These are phyloP conservation scores for Drosophila biarmipes DNA, from an alignment of 1,140 invertebrate genomes.

Conservation along the genomic window DNA sequence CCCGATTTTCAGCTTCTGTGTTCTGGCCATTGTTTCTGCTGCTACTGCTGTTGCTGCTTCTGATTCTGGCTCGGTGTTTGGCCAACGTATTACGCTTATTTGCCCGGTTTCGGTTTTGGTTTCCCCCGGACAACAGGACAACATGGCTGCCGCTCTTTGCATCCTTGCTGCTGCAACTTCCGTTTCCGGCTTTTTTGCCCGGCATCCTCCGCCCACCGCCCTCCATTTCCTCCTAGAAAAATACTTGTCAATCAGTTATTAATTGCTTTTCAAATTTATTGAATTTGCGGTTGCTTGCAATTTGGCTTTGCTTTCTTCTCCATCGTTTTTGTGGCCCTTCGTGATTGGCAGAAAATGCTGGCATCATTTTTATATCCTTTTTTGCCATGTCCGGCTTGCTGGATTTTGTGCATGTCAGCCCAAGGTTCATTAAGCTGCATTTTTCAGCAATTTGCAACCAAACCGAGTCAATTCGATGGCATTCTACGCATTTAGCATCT, in stretches of 20 bases:
- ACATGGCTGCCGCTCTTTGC: slow-evolving; percentile 28
- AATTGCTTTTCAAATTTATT: slow-evolving; percentile 83
- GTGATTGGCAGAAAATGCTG: slow-evolving; percentile 57
- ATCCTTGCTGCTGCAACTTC: slow-evolving; percentile 37
- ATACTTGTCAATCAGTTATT: slow-evolving; percentile 83
- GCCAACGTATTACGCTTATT: slow-evolving; percentile 62
- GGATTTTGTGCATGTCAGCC: slow-evolving; percentile 19
- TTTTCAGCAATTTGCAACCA: slow-evolving; percentile 47
- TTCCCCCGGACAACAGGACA: slow-evolving; percentile 26
- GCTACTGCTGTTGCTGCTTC: slow-evolving; percentile 25
- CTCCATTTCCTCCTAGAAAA: slow-evolving; percentile 68
- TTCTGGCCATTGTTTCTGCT: background rate
- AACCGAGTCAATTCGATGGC: slow-evolving; percentile 28
- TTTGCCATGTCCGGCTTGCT: background rate
- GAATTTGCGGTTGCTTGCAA: slow-evolving; percentile 69
- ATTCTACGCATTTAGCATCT: slow-evolving; percentile 21
- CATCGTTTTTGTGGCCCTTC: slow-evolving; percentile 11
- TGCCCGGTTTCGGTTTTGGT: slow-evolving; percentile 57
- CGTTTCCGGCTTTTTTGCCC: slow-evolving; percentile 39
- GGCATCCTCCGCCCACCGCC: slow-evolving; percentile 21
- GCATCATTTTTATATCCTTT: slow-evolving; percentile 15
- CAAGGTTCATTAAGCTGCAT: slow-evolving; percentile 57
- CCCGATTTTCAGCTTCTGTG: background rate
- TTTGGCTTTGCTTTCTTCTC: slow-evolving; percentile 45
- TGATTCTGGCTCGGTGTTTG: slow-evolving; percentile 38